A percentile compares a stretch with the other conserved stretches of the same genome.
Evolutionary conservation across 2,113 vertebrate genomes (phyloP).

Genomic region (Rousettus leschenaultii): DNA sequence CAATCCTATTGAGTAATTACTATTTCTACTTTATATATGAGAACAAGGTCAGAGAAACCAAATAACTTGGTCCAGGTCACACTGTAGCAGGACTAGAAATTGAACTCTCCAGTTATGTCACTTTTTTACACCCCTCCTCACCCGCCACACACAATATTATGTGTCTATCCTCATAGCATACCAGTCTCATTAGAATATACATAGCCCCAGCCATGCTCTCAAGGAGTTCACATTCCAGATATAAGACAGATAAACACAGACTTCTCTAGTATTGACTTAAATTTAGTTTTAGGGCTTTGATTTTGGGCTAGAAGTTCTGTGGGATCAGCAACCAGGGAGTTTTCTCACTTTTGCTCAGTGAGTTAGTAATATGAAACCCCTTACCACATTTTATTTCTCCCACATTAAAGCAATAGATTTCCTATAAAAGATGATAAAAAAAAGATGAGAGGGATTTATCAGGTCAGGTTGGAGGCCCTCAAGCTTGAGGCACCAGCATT

Average conservation of each 20-base stretch:
- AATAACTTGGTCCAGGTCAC: not conserved
- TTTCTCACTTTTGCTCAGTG: constrained; percentile 8
- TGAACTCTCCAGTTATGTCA: not conserved
- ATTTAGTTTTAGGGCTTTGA: constrained; percentile 31
- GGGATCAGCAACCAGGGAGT: not conserved
- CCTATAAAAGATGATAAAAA: not conserved
- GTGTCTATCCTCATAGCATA: not conserved
- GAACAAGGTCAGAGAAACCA: not conserved
- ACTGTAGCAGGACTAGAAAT: not conserved
- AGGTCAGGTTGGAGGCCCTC: not conserved
- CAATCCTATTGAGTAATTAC: not conserved
- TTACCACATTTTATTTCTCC: constrained; percentile 11
- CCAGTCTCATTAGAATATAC: not conserved
- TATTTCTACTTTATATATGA: not conserved
- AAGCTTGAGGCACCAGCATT: not conserved
- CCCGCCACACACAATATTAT: not conserved
- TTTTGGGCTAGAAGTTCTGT: constrained; percentile 34
- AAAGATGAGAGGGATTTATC: not conserved
- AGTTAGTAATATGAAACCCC: not conserved
- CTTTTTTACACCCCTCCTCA: fast-evolving
- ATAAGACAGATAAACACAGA: not conserved
- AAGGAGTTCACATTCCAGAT: not conserved
- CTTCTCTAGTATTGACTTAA: constrained; percentile 5
- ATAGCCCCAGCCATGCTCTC: not conserved
- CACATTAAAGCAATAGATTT: constrained; percentile 10